Evolutionary conservation across 2,797 vertebrate genomes (phyloP).

Genomic region (Leontocebus nigricollis): DNA sequence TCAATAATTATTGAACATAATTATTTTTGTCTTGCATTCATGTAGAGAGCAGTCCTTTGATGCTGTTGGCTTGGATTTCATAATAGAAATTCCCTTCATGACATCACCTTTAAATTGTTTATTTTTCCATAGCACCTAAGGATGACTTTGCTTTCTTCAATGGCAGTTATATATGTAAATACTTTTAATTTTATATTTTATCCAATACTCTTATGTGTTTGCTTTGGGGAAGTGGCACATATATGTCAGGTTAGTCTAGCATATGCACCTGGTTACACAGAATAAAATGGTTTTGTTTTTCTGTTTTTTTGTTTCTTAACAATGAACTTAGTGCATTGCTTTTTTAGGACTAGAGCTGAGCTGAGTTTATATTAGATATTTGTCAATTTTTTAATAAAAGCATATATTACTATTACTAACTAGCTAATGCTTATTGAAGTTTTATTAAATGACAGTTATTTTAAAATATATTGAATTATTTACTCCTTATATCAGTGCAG

Average conservation of each 20-base stretch:
- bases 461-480: background rate
- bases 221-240: background rate
- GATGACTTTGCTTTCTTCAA: background rate
- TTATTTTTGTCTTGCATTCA: background rate
- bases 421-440: background rate
- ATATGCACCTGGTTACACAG: background rate
- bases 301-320: background rate
- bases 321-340: background rate
- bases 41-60: background rate
- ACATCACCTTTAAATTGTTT: background rate
- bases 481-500: background rate
- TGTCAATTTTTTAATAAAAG: background rate
- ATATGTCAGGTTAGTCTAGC: background rate
- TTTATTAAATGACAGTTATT: background rate
- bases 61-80: background rate
- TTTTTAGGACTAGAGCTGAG: background rate
- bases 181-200: background rate
- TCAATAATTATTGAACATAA: background rate
- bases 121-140: background rate
- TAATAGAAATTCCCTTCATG: background rate
- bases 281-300: background rate
- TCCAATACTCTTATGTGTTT: background rate
- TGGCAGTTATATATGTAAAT: background rate
- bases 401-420: background rate
- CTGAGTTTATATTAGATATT: background rate